Evolutionary conservation across 2,113 vertebrate genomes (phyloP), one percentile per base, ranked within the genome.

Genomic region (Chiloscyllium plagiosum): DNA sequence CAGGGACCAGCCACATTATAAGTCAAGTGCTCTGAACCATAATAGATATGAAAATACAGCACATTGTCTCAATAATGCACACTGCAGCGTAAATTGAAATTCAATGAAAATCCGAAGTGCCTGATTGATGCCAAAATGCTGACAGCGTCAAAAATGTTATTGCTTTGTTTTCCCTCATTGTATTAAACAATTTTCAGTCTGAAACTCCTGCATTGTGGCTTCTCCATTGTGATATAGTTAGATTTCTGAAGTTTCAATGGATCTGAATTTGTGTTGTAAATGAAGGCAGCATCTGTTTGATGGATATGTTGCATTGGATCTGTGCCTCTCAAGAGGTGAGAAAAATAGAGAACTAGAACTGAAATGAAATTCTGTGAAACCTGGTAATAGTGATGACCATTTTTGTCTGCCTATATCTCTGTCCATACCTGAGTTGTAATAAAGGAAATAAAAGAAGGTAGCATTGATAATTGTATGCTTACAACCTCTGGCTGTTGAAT

Each of bases 181-280:
- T 66, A 22, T 93, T n/a, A 65, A 93, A 10, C 15, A 68, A 93
- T 22, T 33, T 93, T 33, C 33, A 93, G 66, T 37, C 89, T 66
- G 52, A 90, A 93, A 93, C 33, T 19, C 61, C 29, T 68, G 61
- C 89, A 66, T 93, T 93, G 89, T n/a, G 10, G 89, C 52, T 68
- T 93, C 66, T n/a, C 61, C 33, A 37, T 66, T 37, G 5, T 66
- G 22, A 24, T n/a, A 7, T n/a, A 10, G 61, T 66, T 66, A 93
- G n/a, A 68, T 66, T 17, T 66, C 7, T 93, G 33, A 93, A 93
- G 61, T 66, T 93, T 93, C 65, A 93, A 93, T 93, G 29, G 61
- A 37, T 66, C 61, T 68, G 89, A 93, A 52, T 87, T 87, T 87
- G 50, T 87, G 85, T 87, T 87, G 50, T 52, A 87, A 87, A 65